Evolutionary conservation across 1,140 invertebrate genomes (phyloP).

Genomic region (Antheraea pernyi): DNA sequence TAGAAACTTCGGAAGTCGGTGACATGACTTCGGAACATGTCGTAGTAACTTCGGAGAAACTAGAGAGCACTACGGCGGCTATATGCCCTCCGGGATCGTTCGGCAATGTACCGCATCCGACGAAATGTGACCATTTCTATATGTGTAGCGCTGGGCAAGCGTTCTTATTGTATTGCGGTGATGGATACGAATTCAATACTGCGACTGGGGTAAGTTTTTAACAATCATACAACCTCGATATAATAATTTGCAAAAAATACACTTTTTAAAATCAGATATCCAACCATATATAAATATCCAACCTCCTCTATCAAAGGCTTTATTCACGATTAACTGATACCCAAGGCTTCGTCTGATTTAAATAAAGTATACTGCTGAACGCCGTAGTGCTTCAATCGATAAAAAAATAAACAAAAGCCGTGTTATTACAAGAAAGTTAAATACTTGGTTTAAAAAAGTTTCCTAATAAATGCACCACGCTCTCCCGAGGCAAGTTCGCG

Average conservation of each 20-base stretch:
- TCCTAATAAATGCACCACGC: no score
- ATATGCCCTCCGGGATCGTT: slow-evolving; percentile 10
- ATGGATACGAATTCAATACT: slow-evolving; percentile 7
- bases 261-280: background rate
- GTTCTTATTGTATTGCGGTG: background rate
- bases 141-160: background rate
- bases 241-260: no score
- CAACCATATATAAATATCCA: no score
- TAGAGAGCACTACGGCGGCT: slow-evolving; percentile 12
- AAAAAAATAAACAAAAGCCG: no score
- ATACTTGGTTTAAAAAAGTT: no score
- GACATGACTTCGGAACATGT: background rate
- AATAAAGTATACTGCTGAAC: no score
- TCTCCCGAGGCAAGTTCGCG: no score
- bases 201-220: background rate
- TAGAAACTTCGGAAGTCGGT: background rate
- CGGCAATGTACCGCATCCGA: background rate
- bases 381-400: no score
- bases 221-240: background rate
- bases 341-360: no score
- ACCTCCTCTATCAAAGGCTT: slow-evolving; percentile 6
- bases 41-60: background rate
- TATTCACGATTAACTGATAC: no score
- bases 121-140: slow-evolving; percentile 6
- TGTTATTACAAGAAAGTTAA: no score